Base-by-base conservation (phyloP, 2,113 vertebrate genomes). In the Ailurus styani region DNA sequence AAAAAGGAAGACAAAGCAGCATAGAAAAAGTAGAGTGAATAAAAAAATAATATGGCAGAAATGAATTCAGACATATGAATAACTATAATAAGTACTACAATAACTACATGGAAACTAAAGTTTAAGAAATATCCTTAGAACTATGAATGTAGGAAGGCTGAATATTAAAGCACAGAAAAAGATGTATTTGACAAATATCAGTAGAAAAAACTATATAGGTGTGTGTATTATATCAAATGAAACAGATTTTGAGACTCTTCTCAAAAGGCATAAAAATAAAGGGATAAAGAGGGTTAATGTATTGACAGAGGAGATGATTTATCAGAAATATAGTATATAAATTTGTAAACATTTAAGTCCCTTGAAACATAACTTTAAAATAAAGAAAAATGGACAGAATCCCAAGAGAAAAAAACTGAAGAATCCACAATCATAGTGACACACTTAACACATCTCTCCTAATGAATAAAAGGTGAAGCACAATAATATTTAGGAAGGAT, bases 211-310 rank as follows among this genome's bases (percentile, higher is more conserved):
- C 21, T 64, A n/a, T n/a, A 50, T 29, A 50, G 17, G 47, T n/a
- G 40, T 12, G 13, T 20, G 7, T 31, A 75, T 42, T 42, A 57
- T 9, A 82, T 2, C n/a, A 77, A 75, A 66, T 96, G 31, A 84
- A 88, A 88, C 15, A 78, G 40, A 37, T 83, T 87, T 82, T 83
- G 2, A 54, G 27, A 9, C 18, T 64, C 47, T 83, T 17, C n/a
- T n/a, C 37, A 83, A 83, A 78, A 83, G 52, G 10, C 52, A 62
- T 96, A 83, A 92, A 57, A 83, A 57, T 70, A 78, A 96, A 92
- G 18, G 27, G 21, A 45, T 52, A 42, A 77, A 77, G 27, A 75
- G 7, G 13, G 57, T 68, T 77, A 88, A 70, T 7, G n/a, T 50
- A 85, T 60, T 34, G 18, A 45, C 4, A 84, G 40, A 85, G 0